Percentiles rank a stretch among this genome's conserved stretches.
phyloP scores from a whole-genome alignment of 2,888 invertebrate species.

The Leptopilina myrica region DNA sequence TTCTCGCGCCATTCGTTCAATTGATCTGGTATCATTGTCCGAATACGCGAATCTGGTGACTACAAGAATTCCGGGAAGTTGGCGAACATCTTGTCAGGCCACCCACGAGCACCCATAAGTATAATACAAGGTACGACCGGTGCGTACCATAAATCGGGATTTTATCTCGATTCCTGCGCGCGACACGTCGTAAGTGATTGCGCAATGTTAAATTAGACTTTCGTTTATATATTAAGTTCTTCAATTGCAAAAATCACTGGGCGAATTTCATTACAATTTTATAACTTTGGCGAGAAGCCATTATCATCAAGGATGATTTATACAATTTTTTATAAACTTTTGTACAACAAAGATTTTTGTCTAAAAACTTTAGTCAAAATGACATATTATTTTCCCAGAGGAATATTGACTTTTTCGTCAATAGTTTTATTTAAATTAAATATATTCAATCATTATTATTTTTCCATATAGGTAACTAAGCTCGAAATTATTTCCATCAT shows the following conservation, averaged over 20 bases:
- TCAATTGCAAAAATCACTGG: conserved; percentile 15
- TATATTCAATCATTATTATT: too few species aligned
- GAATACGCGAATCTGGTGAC: conserved; percentile 39
- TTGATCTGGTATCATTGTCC: conserved; percentile 43
- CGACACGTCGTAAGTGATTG: conserved; percentile 64
- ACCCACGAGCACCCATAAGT: conserved; percentile 76
- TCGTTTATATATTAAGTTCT: conserved; percentile 48
- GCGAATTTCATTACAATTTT: conserved; percentile 4
- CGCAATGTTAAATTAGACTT: conserved; percentile 71
- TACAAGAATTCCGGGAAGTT: conserved; percentile 68
- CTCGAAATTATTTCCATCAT: too few species aligned
- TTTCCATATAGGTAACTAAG: too few species aligned
- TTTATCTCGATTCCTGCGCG: conserved; percentile 71
- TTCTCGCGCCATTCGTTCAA: conserved; percentile 41
- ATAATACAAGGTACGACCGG: conserved; percentile 69
- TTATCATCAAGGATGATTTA: too few species aligned
- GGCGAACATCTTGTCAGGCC: conserved; percentile 68
- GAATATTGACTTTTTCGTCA: too few species aligned
- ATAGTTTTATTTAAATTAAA: too few species aligned
- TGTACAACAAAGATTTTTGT: too few species aligned
- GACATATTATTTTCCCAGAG: too few species aligned
- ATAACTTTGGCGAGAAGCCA: not conserved
- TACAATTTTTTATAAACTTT: too few species aligned
- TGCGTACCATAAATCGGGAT: conserved; percentile 74
- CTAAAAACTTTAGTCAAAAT: too few species aligned